Conservation (phyloP, 2,113 vertebrate species). For the Ageneiosus marmoratus region DNA sequence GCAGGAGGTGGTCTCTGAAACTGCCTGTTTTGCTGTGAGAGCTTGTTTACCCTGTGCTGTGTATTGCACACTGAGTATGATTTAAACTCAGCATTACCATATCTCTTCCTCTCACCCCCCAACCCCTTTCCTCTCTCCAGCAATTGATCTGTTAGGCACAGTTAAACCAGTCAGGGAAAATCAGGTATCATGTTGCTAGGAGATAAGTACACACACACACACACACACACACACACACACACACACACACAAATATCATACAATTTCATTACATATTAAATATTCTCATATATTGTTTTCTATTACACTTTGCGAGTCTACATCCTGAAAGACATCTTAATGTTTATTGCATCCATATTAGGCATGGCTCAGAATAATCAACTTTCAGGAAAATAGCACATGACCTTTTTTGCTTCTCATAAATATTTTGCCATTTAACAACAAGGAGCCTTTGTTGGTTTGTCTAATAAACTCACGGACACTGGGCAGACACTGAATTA, state of each 20-base stretch:
- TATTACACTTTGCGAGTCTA: background rate
- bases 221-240: background rate
- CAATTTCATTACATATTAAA: background rate
- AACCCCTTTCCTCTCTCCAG: background rate
- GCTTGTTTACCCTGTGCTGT: background rate
- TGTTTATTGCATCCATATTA: background rate
- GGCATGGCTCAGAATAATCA: background rate
- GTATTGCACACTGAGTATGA: background rate
- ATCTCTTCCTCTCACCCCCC: background rate
- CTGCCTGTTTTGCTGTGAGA: background rate
- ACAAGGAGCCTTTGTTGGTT: background rate
- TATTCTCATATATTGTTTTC: background rate
- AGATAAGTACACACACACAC: background rate
- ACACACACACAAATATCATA: background rate
- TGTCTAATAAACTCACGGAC: background rate
- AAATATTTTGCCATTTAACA: slow-evolving; percentile 33
- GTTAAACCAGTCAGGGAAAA: background rate
- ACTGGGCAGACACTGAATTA: background rate
- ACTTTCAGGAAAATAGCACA: slow-evolving; percentile 9
- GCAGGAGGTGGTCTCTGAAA: background rate
- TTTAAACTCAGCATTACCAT: background rate
- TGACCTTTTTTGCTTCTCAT: slow-evolving; percentile 5
- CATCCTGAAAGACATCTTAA: background rate
- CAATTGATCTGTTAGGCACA: background rate
- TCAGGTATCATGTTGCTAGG: background rate